Evolutionary conservation across 2,797 vertebrate species (phyloP).

Genomic region (Erpetoichthys calabaricus): DNA sequence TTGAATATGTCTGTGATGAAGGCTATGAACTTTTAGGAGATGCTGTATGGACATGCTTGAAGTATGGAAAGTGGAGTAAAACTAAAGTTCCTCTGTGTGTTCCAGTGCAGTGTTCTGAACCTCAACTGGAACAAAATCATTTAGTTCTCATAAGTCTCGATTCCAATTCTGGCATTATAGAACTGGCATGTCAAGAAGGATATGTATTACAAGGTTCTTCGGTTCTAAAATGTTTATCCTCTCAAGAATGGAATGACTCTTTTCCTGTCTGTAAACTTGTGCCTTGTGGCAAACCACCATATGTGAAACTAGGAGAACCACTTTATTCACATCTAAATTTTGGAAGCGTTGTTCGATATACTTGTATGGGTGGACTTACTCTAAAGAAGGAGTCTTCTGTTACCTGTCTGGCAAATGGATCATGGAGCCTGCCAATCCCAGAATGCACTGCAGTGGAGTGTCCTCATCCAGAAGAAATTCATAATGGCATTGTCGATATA

Average conservation of each 20-base stretch:
- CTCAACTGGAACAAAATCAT: conserved; percentile 74
- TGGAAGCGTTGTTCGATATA: conserved; percentile 60
- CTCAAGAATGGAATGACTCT: conserved; percentile 83
- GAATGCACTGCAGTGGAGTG: conserved; percentile 88
- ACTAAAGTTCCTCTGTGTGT: conserved; percentile 60
- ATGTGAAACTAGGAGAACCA: conserved; percentile 68
- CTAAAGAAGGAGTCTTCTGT: conserved; percentile 52
- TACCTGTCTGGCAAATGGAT: conserved; percentile 61
- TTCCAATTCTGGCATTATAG: conserved; percentile 61
- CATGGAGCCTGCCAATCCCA: conserved; percentile 73
- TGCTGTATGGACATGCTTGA: conserved; percentile 75
- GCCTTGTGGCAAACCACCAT: conserved; percentile 62
- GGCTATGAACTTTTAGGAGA: conserved; percentile 80
- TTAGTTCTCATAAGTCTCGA: conserved; percentile 64
- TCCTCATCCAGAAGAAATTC: conserved; percentile 77
- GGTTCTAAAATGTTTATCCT: conserved; percentile 64
- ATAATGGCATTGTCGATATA: conserved; percentile 80
- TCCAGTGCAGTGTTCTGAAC: conserved; percentile 79
- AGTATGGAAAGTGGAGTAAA: conserved; percentile 78
- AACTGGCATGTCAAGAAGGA: conserved; percentile 79
- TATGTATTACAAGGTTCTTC: conserved; percentile 66
- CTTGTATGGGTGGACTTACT: conserved; percentile 80
- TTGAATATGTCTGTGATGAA: conserved; percentile 75
- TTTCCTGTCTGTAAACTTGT: conserved; percentile 80
- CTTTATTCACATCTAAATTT: conserved; percentile 48